Evolutionary conservation across 2,113 vertebrate species (phyloP).

Genomic region (Trichechus manatus): DNA sequence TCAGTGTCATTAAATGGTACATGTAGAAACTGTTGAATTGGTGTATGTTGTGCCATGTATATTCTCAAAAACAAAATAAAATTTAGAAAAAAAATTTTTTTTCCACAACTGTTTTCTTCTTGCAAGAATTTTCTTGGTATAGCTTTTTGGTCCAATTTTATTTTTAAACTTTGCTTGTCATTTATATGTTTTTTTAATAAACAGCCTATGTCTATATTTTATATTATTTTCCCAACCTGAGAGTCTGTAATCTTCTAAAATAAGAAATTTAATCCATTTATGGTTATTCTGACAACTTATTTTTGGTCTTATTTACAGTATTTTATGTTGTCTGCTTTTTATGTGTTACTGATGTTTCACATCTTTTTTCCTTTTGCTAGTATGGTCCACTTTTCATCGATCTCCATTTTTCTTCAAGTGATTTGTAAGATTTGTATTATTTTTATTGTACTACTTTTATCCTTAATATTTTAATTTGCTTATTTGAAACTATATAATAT

Average conservation of each 20-base stretch:
- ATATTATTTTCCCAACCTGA: neutral
- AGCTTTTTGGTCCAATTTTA: neutral
- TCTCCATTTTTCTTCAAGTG: neutral
- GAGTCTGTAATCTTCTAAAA: neutral
- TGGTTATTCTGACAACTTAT: neutral
- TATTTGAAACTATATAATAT: neutral
- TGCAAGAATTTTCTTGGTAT: conserved; percentile 15
- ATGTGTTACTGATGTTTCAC: neutral
- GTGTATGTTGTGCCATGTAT: too few relatives aligned
- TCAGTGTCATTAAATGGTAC: too few relatives aligned
- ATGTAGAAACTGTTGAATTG: too few relatives aligned
- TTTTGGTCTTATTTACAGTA: neutral
- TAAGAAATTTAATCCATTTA: neutral
- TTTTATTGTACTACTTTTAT: neutral
- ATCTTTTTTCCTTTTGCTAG: neutral
- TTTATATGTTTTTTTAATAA: neutral
- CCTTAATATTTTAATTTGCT: conserved; percentile 1
- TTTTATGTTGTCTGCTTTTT: neutral
- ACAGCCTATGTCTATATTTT: neutral
- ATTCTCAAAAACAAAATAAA: too few relatives aligned
- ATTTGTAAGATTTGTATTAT: neutral
- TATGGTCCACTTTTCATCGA: neutral
- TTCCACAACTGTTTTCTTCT: conserved; percentile 19
- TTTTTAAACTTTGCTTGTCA: conserved; percentile 16
- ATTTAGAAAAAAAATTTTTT: too few relatives aligned